Base-by-base conservation (phyloP, 2,113 vertebrate species). In the Struthidea cinerea region DNA sequence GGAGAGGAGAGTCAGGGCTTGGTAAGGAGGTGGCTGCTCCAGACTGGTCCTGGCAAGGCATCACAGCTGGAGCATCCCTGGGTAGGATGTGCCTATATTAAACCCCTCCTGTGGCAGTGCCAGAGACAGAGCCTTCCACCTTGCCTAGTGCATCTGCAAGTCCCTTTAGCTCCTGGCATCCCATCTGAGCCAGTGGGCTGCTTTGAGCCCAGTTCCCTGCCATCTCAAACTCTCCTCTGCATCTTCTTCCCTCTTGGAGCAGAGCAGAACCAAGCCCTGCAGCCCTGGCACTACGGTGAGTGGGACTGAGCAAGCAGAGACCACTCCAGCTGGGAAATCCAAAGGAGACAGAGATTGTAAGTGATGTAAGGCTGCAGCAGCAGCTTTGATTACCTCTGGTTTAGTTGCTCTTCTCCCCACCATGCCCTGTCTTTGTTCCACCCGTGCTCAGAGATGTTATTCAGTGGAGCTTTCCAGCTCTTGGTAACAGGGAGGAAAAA, bases 311-410 rank as follows among this genome's bases (percentile, higher is more conserved):
- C 1, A 55, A 33, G 2, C 55, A 77, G 64, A 56, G 33, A 70
- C 18, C 49, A 49, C 22, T 70, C 26, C 37, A 61, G 33, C 73
- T 93, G 80, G 81, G 87, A 89, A 87, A 91, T 67, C 69, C 47
- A 59, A 55, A 70, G 0, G 60, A 94, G 53, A 61, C 5, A 1
- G 64, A 82, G 84, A 56, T 59, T 3, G 3, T 53, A 57, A 73
- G 70, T 33, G 63, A 90, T 84, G 49, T 56, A 60, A 92, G 60
- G 65, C 71, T 90, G 85, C 84, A 76, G 90, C 47, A 63, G 85
- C 33, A 35, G 84, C 92, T 95, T 94, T 96, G 83, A 94, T 96
- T 89, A 93, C 76, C 67, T 81, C 87, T n/a, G 39, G 81, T n/a
- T 94, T 92, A 90, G 84, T 84, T 87, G 70, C 53, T 75, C 33